Conservation (phyloP, 2,797 vertebrate species). For the Helicolenus hilgendorfi region DNA sequence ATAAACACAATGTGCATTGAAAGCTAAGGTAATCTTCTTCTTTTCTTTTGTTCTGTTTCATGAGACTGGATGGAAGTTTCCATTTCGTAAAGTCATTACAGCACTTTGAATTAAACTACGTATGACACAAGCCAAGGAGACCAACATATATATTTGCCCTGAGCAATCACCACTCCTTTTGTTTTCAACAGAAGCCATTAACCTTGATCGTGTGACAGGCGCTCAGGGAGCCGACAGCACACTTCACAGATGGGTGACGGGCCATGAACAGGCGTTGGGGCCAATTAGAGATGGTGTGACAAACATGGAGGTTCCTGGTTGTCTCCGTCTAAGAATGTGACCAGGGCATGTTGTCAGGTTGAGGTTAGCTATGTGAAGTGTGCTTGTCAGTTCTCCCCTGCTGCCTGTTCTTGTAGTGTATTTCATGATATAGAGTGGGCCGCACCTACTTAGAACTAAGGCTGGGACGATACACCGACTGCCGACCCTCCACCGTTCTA, state of each 20-base stretch:
- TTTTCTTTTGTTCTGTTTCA: too few species aligned
- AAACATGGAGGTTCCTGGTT: conserved; percentile 16
- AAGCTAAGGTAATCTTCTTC: neutral
- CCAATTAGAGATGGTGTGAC: conserved; percentile 62
- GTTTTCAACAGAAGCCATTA: conserved; percentile 24
- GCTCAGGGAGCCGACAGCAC: conserved; percentile 23
- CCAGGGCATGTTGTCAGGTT: conserved; percentile 11
- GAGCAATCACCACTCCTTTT: neutral
- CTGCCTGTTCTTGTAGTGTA: neutral
- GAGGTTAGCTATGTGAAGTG: conserved; percentile 18
- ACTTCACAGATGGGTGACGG: conserved; percentile 37
- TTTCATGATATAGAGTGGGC: too few species aligned
- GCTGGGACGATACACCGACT: too few species aligned
- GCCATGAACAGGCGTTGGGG: conserved; percentile 21
- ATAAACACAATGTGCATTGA: neutral
- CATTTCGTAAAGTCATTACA: neutral
- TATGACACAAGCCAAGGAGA: neutral
- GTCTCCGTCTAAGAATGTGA: conserved; percentile 1
- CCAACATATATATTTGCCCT: neutral
- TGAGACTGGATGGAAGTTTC: neutral
- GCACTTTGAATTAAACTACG: neutral
- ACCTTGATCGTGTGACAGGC: conserved; percentile 32
- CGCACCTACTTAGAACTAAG: too few species aligned
- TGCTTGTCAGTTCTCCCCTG: conserved; percentile 9
- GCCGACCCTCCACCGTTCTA: too few species aligned